Evolutionary conservation across 2,888 invertebrate species (phyloP).

Genomic region (Epicampocera succincta): DNA sequence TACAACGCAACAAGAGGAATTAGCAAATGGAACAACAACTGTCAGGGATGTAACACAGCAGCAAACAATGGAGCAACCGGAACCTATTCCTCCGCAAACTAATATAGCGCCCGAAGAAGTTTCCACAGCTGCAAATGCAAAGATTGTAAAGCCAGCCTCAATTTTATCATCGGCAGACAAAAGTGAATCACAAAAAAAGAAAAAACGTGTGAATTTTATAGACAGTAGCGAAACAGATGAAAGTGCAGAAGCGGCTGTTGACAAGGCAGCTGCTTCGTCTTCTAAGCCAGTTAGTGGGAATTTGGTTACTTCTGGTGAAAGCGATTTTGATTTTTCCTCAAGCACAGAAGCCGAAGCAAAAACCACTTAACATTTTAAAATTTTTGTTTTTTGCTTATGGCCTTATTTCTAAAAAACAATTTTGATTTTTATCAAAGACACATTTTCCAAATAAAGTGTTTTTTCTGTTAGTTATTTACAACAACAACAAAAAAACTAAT

Average conservation of each 20-base stretch:
- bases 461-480: too few relatives aligned
- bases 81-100: constrained; percentile 14
- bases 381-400: constrained; percentile 23
- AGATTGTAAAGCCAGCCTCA: constrained; percentile 74
- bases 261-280: constrained; percentile 70
- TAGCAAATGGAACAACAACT: constrained; percentile 3
- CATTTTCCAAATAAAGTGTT: too few relatives aligned
- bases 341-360: constrained; percentile 72
- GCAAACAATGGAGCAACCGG: not conserved
- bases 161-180: constrained; percentile 74
- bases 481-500: too few relatives aligned
- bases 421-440: too few relatives aligned
- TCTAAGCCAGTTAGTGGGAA: constrained; percentile 45
- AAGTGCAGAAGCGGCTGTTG: constrained; percentile 75
- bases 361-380: constrained; percentile 47
- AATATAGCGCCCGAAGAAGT: constrained; percentile 39
- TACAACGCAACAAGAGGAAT: constrained; percentile 23
- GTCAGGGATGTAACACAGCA: constrained; percentile 8
- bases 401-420: constrained; percentile 6
- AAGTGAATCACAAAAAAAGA: constrained; percentile 80
- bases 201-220: constrained; percentile 81
- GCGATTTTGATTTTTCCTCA: constrained; percentile 81
- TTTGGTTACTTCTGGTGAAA: constrained; percentile 75
- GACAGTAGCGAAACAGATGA: constrained; percentile 81
- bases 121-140: constrained; percentile 7